Evolutionary conservation across 2,888 invertebrate genomes (phyloP).

Genomic region (Blastobasis adustella): DNA sequence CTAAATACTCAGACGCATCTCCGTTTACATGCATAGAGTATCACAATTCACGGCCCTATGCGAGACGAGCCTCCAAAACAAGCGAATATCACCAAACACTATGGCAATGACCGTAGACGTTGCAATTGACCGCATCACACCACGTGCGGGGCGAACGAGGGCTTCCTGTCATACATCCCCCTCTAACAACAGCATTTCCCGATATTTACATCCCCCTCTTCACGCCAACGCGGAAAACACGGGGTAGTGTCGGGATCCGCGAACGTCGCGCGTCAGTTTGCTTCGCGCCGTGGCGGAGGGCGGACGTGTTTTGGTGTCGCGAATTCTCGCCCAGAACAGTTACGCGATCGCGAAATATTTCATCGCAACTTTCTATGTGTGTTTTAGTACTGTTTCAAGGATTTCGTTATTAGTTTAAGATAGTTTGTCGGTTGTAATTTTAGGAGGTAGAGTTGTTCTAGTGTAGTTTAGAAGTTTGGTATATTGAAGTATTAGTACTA

Average conservation of each 20-base stretch:
- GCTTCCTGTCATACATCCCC: conserved; percentile 38
- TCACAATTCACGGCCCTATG: too few relatives aligned
- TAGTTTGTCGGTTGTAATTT: too few relatives aligned
- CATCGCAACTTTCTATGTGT: conserved; percentile 18
- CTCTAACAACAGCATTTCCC: conserved; percentile 32
- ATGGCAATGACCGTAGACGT: conserved; percentile 68
- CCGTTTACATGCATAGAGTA: too few relatives aligned
- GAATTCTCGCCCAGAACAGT: conserved; percentile 22
- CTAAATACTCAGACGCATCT: too few relatives aligned
- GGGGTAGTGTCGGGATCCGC: conserved; percentile 39
- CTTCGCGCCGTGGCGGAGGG: conserved; percentile 45
- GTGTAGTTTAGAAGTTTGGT: background rate
- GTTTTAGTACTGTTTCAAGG: conserved; percentile 21
- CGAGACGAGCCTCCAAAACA: too few relatives aligned
- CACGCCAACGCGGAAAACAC: conserved; percentile 52
- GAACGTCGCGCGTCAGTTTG: conserved; percentile 46
- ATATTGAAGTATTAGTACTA: background rate
- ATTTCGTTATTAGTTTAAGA: too few relatives aligned
- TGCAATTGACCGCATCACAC: conserved; percentile 66
- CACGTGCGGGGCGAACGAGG: conserved; percentile 52
- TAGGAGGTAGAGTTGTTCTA: background rate
- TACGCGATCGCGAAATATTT: conserved; percentile 23
- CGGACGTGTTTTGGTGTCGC: conserved; percentile 27
- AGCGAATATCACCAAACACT: conserved; percentile 8
- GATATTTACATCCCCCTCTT: conserved; percentile 20